Percentiles rank a stretch among this genome's conserved stretches.
Evolutionary conservation across 1,140 invertebrate species (phyloP).

Genomic region (Drosophila biarmipes): DNA sequence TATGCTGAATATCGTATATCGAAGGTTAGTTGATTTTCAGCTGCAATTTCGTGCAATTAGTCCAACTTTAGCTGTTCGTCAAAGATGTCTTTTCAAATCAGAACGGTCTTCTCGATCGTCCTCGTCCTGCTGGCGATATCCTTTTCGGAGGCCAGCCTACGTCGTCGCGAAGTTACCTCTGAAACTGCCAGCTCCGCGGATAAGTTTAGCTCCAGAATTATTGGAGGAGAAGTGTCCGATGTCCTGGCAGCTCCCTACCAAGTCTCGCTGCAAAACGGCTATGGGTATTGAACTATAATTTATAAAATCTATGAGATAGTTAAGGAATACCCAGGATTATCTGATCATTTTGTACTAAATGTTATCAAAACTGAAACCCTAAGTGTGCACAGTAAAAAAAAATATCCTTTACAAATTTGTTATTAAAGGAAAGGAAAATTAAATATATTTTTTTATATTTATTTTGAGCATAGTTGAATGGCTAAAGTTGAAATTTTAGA

Average conservation of each 20-base stretch:
- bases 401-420: neutral
- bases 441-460: no score
- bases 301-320: neutral
- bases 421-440: no score
- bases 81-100: slow-evolving; percentile 57
- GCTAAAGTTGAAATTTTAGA: no score
- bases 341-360: neutral
- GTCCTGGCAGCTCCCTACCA: slow-evolving; percentile 83
- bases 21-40: slow-evolving; percentile 32
- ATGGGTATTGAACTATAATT: slow-evolving; percentile 25
- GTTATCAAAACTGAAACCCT: no score
- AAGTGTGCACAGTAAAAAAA: no score
- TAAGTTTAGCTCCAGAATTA: slow-evolving; percentile 58
- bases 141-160: slow-evolving; percentile 22
- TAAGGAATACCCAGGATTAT: neutral
- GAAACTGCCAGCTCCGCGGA: neutral
- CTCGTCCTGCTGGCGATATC: slow-evolving; percentile 34
- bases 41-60: slow-evolving; percentile 37
- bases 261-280: slow-evolving; percentile 75
- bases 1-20: slow-evolving; percentile 35
- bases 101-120: slow-evolving; percentile 16
- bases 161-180: slow-evolving; percentile 4
- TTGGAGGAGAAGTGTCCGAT: slow-evolving; percentile 83
- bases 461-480: no score
- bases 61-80: slow-evolving; percentile 45